Evolutionary conservation across 64 coral and sea anemone genomes (phyloP), one percentile per base, ranked within the genome.

Genomic region (Porites lutea): DNA sequence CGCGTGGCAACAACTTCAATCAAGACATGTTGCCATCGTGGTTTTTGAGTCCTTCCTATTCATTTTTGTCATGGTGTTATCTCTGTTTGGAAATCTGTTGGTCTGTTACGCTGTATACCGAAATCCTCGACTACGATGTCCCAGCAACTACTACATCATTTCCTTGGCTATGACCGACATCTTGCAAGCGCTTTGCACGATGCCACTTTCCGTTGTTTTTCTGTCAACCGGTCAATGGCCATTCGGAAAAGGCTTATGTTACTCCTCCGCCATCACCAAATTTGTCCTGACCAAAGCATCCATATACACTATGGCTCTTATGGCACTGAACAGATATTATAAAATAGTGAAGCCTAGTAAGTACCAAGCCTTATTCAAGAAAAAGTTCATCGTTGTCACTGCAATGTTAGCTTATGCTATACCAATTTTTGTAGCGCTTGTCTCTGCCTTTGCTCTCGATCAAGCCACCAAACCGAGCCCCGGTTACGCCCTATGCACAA

Each of bases 321-420:
- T 89, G 37, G 72, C 87, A 8, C 16, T 89, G 18, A 89, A 89
- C 75, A 47, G 87, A 77, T 89, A 67, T 37, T 89, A 50, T 23
- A 77, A 74, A 19, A 89, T 89, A 18, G 87, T 89, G 27, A 89
- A 89, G 47, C 13, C 87, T n/a, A 13, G 73, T 74, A 89, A 89
- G 8, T 89, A 89, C 43, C 74, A 63, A 57, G 27, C 60, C 18
- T 16, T 89, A 7, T 89, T 79, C 46, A 75, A 75, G 21, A 48
- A 13, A 1, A 66, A 1, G 7, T 45, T 55, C 43, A 89, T 74
- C 50, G 23, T 55, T 8, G 3, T 89, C 43, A 64, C 75, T 19
- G 77, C 77, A 47, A 44, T 89, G 58, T 6, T 77, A 9, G 74
- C 51, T 11, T 89, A 74, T 74, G 68, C 21, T 11, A 27, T 27